phyloP scores from a whole-genome alignment of 2,888 invertebrate genomes.

The Hedychridium roseum region DNA sequence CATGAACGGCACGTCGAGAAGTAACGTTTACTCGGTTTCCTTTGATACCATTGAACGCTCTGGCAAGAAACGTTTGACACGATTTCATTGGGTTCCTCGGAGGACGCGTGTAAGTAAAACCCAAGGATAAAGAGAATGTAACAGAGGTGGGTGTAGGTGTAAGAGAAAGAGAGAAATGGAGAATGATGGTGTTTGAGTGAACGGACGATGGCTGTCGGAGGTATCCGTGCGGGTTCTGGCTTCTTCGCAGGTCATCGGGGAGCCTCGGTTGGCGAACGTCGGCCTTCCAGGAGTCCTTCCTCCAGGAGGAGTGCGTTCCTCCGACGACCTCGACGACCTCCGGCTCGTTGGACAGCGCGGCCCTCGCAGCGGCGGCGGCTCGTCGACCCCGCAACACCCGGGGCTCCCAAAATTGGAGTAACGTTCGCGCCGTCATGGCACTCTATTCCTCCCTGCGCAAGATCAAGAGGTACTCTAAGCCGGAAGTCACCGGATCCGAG shows the following conservation, averaged over 20 bases:
- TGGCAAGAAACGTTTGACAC: no score
- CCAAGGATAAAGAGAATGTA: constrained; percentile 6
- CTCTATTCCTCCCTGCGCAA: constrained; percentile 89
- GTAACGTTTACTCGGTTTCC: no score
- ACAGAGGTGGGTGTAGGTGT: neutral
- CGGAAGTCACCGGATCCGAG: no score
- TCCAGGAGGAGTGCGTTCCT: constrained; percentile 49
- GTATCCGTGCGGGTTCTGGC: constrained; percentile 37
- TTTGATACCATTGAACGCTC: no score
- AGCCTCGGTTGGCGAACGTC: constrained; percentile 36
- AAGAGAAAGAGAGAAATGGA: constrained; percentile 1
- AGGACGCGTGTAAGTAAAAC: no score
- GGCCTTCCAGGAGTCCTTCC: constrained; percentile 16
- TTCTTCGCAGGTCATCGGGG: constrained; percentile 58
- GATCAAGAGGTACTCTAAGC: constrained; percentile 86
- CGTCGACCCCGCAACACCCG: constrained; percentile 54
- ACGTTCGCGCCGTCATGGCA: constrained; percentile 87
- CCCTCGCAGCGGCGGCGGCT: constrained; percentile 46
- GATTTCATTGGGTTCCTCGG: no score
- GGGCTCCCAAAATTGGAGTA: constrained; percentile 80
- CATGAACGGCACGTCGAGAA: no score
- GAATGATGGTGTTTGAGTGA: constrained; percentile 21
- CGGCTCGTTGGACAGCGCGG: constrained; percentile 57
- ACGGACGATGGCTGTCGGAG: constrained; percentile 32
- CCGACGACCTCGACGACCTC: constrained; percentile 48